Evolutionary conservation across 2,797 vertebrate species (phyloP), one percentile per base, ranked within the genome.

Genomic region (Acanthurus tractus): DNA sequence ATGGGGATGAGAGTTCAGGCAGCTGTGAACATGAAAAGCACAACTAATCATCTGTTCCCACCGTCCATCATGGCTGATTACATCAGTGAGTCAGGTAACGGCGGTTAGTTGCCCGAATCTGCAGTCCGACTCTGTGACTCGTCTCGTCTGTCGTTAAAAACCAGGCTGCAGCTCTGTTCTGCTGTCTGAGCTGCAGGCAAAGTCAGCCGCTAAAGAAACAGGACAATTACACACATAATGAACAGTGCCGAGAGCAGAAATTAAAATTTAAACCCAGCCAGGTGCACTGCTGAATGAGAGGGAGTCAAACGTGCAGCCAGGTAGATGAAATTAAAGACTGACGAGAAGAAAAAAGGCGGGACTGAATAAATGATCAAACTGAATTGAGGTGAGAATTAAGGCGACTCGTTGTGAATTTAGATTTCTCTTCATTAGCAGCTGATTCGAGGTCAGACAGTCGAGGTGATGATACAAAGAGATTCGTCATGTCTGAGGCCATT

Each of bases 221-320:
- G 63, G 79, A 88, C 86, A 86, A 90, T 90, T 90, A 90, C 63
- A 70, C 76, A 63, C 64, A 53, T 87, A 89, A 92, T 89, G 82
- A 91, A 89, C 57, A 14, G 62, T 29, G 83, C 86, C 52, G 57
- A 74, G 78, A 77, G 83, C 64, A 66, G 61, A 62, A 67, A 89
- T 93, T 86, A 84, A 84, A 89, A 82, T 87, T 92, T 86, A 85
- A 91, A 90, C 53, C 29, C 78, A 79, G 80, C 49, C 86, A 89
- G 90, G 85, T 93, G 90, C 42, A 56, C 50, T 2, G 55, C 55
- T 36, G 71, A 72, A 71, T 15, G 76, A 44, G 63, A 44, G 63
- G 36, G 74, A 59, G 58, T 49, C 63, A n/a, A 62, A 70, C 38
- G 69, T 40, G 78, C 65, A 14, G 38, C n/a, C 34, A 61, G 80